Evolutionary conservation across 2,113 vertebrate species (phyloP).

Genomic region (Rattus rattus): DNA sequence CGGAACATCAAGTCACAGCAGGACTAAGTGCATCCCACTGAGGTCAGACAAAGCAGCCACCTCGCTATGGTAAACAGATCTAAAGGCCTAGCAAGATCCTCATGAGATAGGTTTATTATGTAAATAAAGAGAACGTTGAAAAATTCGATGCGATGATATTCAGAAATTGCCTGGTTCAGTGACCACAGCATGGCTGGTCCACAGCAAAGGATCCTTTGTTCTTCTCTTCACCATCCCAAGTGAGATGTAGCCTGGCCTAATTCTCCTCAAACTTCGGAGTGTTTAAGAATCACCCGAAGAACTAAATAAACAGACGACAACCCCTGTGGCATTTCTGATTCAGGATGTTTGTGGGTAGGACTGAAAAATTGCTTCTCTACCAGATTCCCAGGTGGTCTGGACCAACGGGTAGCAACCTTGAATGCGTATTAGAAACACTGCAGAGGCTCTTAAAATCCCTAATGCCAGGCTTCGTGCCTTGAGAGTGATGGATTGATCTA

Average conservation of each 20-base stretch:
- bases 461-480: neutral
- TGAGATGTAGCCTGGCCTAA: neutral
- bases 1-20: no score
- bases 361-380: neutral
- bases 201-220: neutral
- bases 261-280: neutral
- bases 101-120: constrained; percentile 31
- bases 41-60: no score
- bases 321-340: constrained; percentile 25
- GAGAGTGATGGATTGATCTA: neutral
- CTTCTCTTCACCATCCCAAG: neutral
- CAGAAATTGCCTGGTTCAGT: neutral
- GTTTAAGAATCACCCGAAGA: neutral
- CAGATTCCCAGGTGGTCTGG: neutral
- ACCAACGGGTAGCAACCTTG: neutral
- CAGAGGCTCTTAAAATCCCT: neutral
- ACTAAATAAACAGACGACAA: neutral
- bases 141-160: constrained; percentile 41
- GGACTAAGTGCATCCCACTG: no score
- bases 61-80: no score
- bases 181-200: neutral
- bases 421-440: neutral
- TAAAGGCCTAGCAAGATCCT: neutral
- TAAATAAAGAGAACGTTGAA: constrained; percentile 26
- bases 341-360: neutral